Evolutionary conservation across 2,888 invertebrate species (phyloP).

Genomic region (Invenusta paracnida): DNA sequence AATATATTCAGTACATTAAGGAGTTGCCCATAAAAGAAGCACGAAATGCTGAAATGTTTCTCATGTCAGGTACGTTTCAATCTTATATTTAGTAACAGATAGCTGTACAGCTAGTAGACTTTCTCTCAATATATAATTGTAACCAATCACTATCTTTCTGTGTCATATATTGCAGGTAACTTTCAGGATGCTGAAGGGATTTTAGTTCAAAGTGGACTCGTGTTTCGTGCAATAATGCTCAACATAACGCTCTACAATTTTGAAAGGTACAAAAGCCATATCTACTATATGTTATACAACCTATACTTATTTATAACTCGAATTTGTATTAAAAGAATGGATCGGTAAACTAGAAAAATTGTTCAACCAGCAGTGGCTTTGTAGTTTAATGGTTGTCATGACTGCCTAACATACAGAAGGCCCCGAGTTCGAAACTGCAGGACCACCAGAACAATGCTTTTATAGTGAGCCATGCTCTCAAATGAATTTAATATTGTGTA

Average conservation of each 20-base stretch:
- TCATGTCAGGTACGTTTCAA: slow-evolving; percentile 68
- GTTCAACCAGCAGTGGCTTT: too few species aligned
- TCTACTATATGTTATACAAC: neutral
- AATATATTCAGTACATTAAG: slow-evolving; percentile 60
- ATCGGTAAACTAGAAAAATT: too few species aligned
- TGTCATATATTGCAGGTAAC: slow-evolving; percentile 62
- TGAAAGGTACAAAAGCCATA: slow-evolving; percentile 63
- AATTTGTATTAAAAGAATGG: too few species aligned
- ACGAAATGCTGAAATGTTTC: slow-evolving; percentile 68
- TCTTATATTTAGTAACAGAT: too few species aligned
- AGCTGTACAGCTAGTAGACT: neutral
- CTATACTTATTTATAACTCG: too few species aligned
- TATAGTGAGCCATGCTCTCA: too few species aligned
- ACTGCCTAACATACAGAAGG: too few species aligned
- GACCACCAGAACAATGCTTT: too few species aligned
- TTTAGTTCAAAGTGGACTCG: slow-evolving; percentile 67
- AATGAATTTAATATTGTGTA: too few species aligned
- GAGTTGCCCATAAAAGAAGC: slow-evolving; percentile 62
- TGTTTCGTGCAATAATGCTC: slow-evolving; percentile 70
- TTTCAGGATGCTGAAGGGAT: slow-evolving; percentile 70
- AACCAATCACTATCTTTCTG: neutral
- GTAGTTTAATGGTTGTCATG: too few species aligned
- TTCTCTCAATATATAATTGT: neutral
- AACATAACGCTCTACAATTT: slow-evolving; percentile 72
- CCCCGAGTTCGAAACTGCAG: too few species aligned